Evolutionary conservation across 2,797 vertebrate genomes (phyloP), one percentile per base, ranked within the genome.

Genomic region (Tympanoctomys barrerae): DNA sequence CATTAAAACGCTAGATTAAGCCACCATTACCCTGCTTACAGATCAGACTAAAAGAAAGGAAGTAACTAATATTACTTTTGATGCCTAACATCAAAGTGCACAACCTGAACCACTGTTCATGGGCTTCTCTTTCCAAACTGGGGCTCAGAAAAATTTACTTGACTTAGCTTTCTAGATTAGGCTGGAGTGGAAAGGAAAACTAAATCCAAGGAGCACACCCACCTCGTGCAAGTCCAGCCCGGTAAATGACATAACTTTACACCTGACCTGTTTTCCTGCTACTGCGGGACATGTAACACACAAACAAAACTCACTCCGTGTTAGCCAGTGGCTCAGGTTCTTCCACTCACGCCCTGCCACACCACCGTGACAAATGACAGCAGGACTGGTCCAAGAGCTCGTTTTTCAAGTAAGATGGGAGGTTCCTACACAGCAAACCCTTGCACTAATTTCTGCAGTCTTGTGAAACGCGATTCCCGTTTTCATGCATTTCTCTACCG

Each of bases 161-260:
- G 61, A 71, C 36, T 73, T 70, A 49, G 33, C 75, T 87, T 75
- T 54, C 77, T 77, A 84, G 49, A 54, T 89, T 82, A 89, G 77
- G 62, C 7, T 82, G 92, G 94, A 80, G 10, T 24, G 59, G 24
- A 94, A 59, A 90, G 10, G 64, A 96, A 96, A 94, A 33, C 87
- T 86, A 90, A 61, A 4, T 4, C 68, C 82, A 78, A 70, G 19
- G 42, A 39, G 59, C 39, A 36, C 81, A 8, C 21, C 26, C 64
- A 94, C 42, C 5, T 46, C 79, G 79, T n/a, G 70, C 19, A 88
- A 94, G 82, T 26, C 42, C n/a, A 79, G 84, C 59, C 71, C 6
- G 73, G 62, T 59, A 54, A 52, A 49, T 61, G 62, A 89, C 24
- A 11, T 80, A 54, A 94, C 94, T 88, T 83, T 64, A 70, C 64